Evolutionary conservation across 2,797 vertebrate species (phyloP).

Genomic region (Micrastur ruficollis): DNA sequence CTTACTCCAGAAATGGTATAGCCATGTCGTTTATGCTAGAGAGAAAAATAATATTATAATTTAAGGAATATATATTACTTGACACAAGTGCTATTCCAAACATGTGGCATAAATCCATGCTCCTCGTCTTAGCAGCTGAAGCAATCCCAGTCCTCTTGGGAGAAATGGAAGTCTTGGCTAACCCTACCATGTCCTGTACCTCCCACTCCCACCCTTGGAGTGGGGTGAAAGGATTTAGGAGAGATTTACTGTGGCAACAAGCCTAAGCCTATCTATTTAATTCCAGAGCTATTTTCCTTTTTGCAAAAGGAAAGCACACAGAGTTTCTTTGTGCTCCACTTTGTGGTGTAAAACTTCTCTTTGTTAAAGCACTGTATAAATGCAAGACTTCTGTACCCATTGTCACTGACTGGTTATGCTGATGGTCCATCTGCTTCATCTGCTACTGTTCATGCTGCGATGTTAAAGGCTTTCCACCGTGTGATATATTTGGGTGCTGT

Average conservation of each 20-base stretch:
- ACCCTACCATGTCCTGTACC: not conserved
- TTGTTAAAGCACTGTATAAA: not conserved
- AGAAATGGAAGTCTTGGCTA: constrained; percentile 29
- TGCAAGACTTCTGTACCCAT: not conserved
- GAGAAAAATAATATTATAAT: not conserved
- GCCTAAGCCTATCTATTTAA: not conserved
- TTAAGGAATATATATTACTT: not conserved
- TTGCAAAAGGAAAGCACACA: not conserved
- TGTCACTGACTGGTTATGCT: not conserved
- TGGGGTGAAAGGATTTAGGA: constrained; percentile 22
- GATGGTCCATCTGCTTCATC: not conserved
- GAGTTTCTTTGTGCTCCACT: not conserved
- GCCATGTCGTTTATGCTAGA: not conserved
- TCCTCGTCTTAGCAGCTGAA: not conserved
- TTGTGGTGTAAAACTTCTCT: not conserved
- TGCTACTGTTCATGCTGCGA: not conserved
- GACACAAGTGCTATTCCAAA: constrained; percentile 23
- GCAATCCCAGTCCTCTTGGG: not conserved
- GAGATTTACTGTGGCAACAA: constrained; percentile 37
- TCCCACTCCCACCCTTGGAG: constrained; percentile 32
- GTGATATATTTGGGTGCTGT: not conserved
- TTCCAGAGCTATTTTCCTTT: not conserved
- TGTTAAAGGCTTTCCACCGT: not conserved
- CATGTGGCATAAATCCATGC: constrained; percentile 6
- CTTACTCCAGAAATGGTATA: not conserved